Evolutionary conservation across 1,140 invertebrate genomes (phyloP), one percentile per base, ranked within the genome.

Genomic region (Aricia agestis): DNA sequence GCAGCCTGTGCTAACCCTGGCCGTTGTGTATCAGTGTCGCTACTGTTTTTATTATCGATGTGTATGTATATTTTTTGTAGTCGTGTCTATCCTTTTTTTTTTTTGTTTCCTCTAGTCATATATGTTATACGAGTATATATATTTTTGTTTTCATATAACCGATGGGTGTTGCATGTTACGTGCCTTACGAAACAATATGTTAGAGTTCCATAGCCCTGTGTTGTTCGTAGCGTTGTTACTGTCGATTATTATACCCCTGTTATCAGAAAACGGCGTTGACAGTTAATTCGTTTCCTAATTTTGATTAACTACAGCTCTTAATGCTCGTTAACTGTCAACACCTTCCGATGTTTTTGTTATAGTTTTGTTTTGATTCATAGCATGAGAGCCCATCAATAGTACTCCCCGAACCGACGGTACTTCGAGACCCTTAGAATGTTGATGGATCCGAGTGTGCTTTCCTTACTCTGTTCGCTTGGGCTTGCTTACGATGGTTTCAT

Each of bases 11-110:
- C 89, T 91, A 89, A 82, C 83, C 87, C 82, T 91, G 89, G 87
- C 89, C 88, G 86, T 88, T 91, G 87, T 91, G 87, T 91, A 82
- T 91, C 87, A 82, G 89, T 91, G 89, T 91, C 81, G 86, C 89
- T 91, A 89, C 75, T 80, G 81, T 80, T 36, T 36, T 36, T 83
- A 79, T 19, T 83, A 80, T 87, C 82, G 81, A 84, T 88, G 81
- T 88, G 79, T 86, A 84, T 86, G 79, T 89, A 82, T 87, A 82
- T 85, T 74, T 89, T 84, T 85, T 77, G 83, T 89, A 90, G 85
- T 69, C 80, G 68, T 84, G 69, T 76, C 72, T 73, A 78, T 72
- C 75, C 69, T 82, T 79, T 82, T 78, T 75, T 80, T 74, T 74
- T 78, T 76, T 68, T 76, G 77, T 75, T 78, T 74, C 72, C 73